A percentile compares a stretch with the other conserved stretches of the same genome.
Evolutionary conservation across 2,797 vertebrate genomes (phyloP).

Genomic region (Siniperca obscura): DNA sequence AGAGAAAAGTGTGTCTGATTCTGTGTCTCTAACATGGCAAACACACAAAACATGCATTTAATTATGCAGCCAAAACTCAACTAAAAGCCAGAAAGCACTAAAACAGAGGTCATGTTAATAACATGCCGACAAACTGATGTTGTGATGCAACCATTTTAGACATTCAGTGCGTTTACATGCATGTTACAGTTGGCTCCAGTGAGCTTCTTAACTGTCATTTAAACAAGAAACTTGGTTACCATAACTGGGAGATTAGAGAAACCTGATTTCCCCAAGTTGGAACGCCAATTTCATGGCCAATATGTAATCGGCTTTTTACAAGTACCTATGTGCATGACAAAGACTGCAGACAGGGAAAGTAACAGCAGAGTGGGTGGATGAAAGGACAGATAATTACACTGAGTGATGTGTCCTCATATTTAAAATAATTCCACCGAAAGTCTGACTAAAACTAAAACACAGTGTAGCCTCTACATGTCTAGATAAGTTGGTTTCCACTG

Average conservation of each 20-base stretch:
- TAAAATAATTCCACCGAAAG: no score
- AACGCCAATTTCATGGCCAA: background rate
- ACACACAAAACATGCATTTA: background rate
- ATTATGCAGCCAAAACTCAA: background rate
- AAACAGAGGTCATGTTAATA: no score
- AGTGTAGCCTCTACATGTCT: no score
- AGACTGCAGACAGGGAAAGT: no score
- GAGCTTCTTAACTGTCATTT: background rate
- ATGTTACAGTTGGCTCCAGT: background rate
- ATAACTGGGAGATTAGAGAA: background rate
- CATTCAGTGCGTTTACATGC: background rate
- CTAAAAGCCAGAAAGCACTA: background rate
- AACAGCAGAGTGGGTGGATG: no score
- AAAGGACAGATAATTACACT: no score
- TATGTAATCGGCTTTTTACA: background rate
- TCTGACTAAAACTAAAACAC: no score
- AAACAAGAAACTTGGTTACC: background rate
- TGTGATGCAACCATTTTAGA: background rate
- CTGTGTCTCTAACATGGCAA: background rate
- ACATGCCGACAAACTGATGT: background rate
- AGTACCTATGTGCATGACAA: no score
- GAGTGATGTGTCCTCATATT: no score
- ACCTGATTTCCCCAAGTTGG: background rate
- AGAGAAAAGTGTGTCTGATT: background rate
- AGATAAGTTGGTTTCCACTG: no score